A percentile compares a stretch with the other conserved stretches of the same genome.
Conservation (phyloP, 2,888 invertebrate species). For the Scrobipalpa costella region DNA sequence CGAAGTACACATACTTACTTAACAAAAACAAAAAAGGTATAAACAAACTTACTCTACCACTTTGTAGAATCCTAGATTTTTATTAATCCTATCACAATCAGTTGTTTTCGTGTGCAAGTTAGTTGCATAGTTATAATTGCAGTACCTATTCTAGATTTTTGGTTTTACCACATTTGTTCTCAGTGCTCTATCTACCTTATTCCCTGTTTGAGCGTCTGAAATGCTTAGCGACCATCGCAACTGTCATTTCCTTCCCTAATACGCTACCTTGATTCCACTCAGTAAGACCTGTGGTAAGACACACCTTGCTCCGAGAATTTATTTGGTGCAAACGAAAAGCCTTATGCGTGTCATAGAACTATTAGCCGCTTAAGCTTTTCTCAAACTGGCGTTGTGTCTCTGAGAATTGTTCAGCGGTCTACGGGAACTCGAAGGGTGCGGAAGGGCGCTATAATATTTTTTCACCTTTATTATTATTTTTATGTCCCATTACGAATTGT, state of each 20-base stretch:
- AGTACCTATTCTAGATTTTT: no score
- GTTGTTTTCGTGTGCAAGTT: no score
- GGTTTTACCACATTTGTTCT: no score
- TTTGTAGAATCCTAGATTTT: no score
- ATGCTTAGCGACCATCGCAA: conserved; percentile 65
- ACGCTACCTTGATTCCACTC: conserved; percentile 46
- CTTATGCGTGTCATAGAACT: conserved; percentile 80
- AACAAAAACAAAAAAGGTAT: no score
- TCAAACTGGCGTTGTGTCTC: conserved; percentile 68
- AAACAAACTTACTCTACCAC: no score
- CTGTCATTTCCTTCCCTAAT: conserved; percentile 64
- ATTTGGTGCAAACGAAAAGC: conserved; percentile 34
- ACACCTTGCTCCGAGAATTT: conserved; percentile 40
- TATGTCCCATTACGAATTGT: conserved; percentile 71
- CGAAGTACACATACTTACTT: no score
- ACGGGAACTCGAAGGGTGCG: conserved; percentile 56
- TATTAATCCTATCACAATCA: no score
- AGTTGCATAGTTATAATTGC: no score
- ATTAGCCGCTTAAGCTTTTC: conserved; percentile 79
- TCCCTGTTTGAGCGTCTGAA: no score
- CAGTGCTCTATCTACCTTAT: no score
- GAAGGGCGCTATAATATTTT: conserved; percentile 66
- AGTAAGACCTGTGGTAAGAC: no score
- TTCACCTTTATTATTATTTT: conserved; percentile 59
- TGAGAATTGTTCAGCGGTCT: conserved; percentile 65